Evolutionary conservation across 2,113 vertebrate species (phyloP).

Genomic region (Anarrhichthys ocellatus): DNA sequence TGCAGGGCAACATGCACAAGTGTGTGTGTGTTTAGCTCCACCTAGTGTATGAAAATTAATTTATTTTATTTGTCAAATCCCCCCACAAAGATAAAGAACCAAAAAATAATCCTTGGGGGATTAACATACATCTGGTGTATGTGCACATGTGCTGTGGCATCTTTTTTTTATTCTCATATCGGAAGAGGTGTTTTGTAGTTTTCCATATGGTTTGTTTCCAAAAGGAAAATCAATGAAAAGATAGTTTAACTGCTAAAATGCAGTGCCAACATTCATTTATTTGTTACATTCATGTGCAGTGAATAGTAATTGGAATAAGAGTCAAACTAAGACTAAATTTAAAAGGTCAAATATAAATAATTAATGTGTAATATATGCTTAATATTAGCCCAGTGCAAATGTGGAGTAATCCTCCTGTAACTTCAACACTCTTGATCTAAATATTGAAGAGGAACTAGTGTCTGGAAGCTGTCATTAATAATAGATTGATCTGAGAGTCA

Average conservation of each 20-base stretch:
- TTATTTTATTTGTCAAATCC: neutral
- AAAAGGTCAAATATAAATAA: neutral
- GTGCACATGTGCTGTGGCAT: slow-evolving; percentile 3
- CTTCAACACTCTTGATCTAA: neutral
- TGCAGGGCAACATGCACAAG: neutral
- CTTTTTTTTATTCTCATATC: neutral
- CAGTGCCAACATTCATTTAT: neutral
- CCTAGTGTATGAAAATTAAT: slow-evolving; percentile 29
- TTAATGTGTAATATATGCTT: neutral
- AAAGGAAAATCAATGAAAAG: neutral
- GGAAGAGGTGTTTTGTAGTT: neutral
- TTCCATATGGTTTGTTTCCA: neutral
- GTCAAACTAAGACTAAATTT: neutral
- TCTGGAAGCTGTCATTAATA: slow-evolving; percentile 29
- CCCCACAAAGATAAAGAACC: slow-evolving; percentile 14
- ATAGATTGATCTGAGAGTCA: slow-evolving; percentile 43
- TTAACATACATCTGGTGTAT: slow-evolving; percentile 45
- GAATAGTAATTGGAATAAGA: neutral
- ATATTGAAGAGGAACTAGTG: neutral
- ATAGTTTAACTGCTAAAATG: neutral
- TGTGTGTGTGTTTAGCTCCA: slow-evolving; percentile 40
- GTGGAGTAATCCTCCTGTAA: neutral
- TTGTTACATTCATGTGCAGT: neutral
- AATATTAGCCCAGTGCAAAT: neutral
- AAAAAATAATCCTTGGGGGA: slow-evolving; percentile 33